A percentile compares a stretch with the other conserved stretches of the same genome.
Conservation (phyloP, 2,888 invertebrate species). For the Apamea epomidion region DNA sequence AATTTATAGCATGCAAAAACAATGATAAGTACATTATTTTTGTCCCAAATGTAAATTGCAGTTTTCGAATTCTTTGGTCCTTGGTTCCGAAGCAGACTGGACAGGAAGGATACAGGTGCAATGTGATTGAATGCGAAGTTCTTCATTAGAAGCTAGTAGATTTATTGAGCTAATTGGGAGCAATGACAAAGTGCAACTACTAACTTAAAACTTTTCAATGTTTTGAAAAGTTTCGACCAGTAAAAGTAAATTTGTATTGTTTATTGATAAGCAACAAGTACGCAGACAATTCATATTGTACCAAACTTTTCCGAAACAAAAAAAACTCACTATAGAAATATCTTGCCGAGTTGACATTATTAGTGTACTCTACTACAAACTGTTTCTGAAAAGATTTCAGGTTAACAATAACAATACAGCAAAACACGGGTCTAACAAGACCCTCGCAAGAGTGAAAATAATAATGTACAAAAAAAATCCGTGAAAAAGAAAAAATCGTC, state of each 20-base stretch:
- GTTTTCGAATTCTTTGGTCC: neutral
- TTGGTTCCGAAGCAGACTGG: neutral
- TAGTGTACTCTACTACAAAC: conserved; percentile 17
- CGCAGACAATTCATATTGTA: neutral
- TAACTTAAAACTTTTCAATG: neutral
- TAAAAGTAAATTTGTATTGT: no score
- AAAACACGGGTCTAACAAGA: conserved; percentile 54
- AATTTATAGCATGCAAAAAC: neutral
- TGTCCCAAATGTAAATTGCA: neutral
- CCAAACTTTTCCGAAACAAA: neutral
- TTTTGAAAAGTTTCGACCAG: neutral
- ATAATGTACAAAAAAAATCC: conserved; percentile 57
- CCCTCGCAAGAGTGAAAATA: conserved; percentile 58
- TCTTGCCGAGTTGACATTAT: conserved; percentile 18
- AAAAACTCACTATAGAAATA: neutral
- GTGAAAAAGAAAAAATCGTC: conserved; percentile 63
- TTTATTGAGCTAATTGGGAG: neutral
- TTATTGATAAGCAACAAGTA: neutral
- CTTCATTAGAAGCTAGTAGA: neutral
- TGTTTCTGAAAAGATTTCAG: conserved; percentile 42
- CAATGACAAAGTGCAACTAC: neutral
- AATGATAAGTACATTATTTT: neutral
- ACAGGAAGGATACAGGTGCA: neutral
- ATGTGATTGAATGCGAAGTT: neutral
- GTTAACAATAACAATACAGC: conserved; percentile 52